Evolutionary conservation across 2,113 vertebrate species (phyloP), one percentile per base, ranked within the genome.

Genomic region (Aphyosemion australe): DNA sequence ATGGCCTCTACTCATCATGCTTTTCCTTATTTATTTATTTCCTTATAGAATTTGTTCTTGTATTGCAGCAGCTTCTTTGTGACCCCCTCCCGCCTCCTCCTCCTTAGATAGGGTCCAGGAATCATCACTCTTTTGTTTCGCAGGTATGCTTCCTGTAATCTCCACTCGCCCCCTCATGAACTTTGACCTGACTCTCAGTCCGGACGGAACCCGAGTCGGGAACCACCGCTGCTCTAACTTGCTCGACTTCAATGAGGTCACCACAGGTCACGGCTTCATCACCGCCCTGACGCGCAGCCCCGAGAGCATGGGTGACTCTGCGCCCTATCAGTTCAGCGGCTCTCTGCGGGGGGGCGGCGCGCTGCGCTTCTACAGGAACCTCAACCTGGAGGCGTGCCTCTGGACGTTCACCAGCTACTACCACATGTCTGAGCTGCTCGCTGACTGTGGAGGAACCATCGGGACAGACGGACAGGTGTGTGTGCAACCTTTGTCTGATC

Each of bases 211-310:
- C 1, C 94, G 96, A 7, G 94, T 93, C 10, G 96, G 95, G 34
- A 95, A 95, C 89, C 96, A 98, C 83, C 95, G 92, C 65, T 99
- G 96, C 86, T 99, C 97, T 74, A 99, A 98, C 87, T 79, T 99
- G 57, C 79, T 97, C 46, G 94, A 98, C 83, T 92, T 92, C 68
- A 88, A 86, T 0, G 96, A 98, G 93, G 94, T 97, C 49, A 93
- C 87, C 83, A 98, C 96, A 1, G 94, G 92, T 59, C 92, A 98
- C 10, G 89, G 96, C 16, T 99, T 99, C 87, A 80, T 97, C 81
- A 96, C 93, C 0, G 83, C 93, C 0, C 85, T 84, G n/a, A 94
- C 88, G 0, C 93, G 84, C 62, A 94, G 90, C 69, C 74, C 92
- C 0, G 93, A 94, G 62, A 88, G 92, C 46, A 77, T 93, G 56